phyloP scores from a whole-genome alignment of 2,113 vertebrate genomes.

The Sialia sialis region DNA sequence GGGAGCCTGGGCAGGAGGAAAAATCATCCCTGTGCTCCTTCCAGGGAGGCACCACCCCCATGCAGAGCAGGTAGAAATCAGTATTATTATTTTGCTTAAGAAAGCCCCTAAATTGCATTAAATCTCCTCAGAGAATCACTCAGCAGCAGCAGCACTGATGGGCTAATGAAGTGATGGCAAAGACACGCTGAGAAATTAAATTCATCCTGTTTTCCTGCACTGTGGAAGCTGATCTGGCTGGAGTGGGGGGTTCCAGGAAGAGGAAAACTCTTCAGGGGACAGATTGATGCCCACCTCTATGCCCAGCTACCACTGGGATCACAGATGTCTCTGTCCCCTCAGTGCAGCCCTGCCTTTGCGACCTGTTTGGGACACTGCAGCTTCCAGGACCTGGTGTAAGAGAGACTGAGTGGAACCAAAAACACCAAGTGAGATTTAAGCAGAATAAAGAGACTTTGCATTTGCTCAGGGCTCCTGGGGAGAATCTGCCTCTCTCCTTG shows the following conservation, averaged over 20 bases:
- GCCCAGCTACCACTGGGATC: not conserved
- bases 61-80: fast-evolving
- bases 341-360: not conserved
- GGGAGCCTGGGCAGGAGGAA: not conserved
- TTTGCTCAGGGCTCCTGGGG: not conserved
- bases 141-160: not conserved
- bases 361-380: not conserved
- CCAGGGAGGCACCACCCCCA: not conserved
- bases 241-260: fast-evolving
- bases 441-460: not conserved
- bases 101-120: not conserved
- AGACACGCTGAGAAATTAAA: not conserved
- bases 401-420: not conserved
- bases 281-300: not conserved
- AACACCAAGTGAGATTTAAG: not conserved
- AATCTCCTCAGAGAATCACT: not conserved
- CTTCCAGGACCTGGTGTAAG: not conserved
- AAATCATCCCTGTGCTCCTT: not conserved
- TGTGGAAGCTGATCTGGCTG: not conserved
- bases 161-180: fast-evolving
- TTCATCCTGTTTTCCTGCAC: fast-evolving
- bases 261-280: not conserved
- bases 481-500: not conserved
- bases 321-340: not conserved
- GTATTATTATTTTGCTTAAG: not conserved